A percentile compares a stretch with the other conserved stretches of the same genome.
phyloP scores from a whole-genome alignment of 1,140 invertebrate species.

The Rhagoletis pomonella region DNA sequence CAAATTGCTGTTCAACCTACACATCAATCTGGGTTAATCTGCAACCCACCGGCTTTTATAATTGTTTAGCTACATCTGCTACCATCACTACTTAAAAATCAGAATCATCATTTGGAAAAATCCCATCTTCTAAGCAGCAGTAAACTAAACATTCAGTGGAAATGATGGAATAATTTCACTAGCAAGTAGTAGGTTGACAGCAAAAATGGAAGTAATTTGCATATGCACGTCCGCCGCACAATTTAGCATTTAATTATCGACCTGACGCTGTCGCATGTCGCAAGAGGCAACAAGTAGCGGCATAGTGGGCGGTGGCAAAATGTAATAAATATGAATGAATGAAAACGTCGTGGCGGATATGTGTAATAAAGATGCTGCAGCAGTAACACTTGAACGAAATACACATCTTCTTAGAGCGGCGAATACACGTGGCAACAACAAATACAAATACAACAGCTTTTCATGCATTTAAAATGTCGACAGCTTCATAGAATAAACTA shows the following conservation, averaged over 20 bases:
- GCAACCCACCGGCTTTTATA: background rate
- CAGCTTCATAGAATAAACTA: background rate
- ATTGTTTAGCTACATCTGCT: background rate
- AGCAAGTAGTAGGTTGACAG: conserved; percentile 33
- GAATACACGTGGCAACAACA: background rate
- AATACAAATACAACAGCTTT: background rate
- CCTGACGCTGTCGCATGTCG: background rate
- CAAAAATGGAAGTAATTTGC: conserved; percentile 35
- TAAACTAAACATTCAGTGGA: background rate
- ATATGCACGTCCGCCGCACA: conserved; percentile 5
- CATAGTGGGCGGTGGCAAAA: background rate
- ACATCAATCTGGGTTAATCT: background rate
- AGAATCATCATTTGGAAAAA: too few relatives aligned
- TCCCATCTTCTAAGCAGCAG: background rate
- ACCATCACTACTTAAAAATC: background rate
- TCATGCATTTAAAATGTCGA: conserved; percentile 14
- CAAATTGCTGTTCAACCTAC: background rate
- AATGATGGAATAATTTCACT: background rate
- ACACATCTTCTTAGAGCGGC: background rate
- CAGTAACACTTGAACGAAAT: background rate
- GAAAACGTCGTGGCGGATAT: background rate
- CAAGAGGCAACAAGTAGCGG: conserved; percentile 1
- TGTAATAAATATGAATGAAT: background rate
- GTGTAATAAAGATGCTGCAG: background rate
- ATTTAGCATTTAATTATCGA: conserved; percentile 48